Percentiles rank a stretch among this genome's conserved stretches.
These are phyloP conservation scores for Eustalomyia histrio DNA, from an alignment of 2,888 invertebrate species.

Conservation along the genomic window DNA sequence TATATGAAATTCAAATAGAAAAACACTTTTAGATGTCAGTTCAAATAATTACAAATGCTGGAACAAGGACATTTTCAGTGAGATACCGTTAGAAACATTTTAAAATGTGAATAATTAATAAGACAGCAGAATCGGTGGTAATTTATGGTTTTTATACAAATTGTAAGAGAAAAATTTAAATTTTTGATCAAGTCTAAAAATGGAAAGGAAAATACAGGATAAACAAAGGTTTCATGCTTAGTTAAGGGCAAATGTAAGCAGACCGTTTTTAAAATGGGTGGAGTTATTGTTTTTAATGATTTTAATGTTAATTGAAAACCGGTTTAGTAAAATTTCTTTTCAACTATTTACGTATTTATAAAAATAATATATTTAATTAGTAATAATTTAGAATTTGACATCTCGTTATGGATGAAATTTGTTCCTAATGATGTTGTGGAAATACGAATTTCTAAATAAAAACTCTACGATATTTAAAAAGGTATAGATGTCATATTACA, in stretches of 20 bases:
- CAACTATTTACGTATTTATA: neutral
- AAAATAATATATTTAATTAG: neutral
- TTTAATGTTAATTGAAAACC: constrained; percentile 59
- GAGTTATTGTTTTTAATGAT: constrained; percentile 42
- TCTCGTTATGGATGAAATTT: neutral
- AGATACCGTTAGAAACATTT: constrained; percentile 42
- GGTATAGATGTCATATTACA: no score
- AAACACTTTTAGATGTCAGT: constrained; percentile 57
- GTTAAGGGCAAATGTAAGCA: constrained; percentile 75
- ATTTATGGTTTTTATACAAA: constrained; percentile 73
- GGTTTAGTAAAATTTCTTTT: constrained; percentile 26
- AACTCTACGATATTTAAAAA: neutral
- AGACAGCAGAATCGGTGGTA: constrained; percentile 74
- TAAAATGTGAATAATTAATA: constrained; percentile 75
- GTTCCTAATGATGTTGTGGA: neutral
- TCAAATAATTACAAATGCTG: constrained; percentile 73
- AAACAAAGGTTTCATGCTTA: constrained; percentile 78
- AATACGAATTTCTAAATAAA: neutral
- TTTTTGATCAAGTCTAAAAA: constrained; percentile 67
- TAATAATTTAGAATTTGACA: neutral
- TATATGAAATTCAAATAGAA: constrained; percentile 12
- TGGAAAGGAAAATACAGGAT: constrained; percentile 63
- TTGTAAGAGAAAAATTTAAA: constrained; percentile 65
- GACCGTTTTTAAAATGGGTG: constrained; percentile 50
- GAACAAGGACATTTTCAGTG: constrained; percentile 51